Percentiles rank a stretch among this genome's conserved stretches.
These are phyloP conservation scores for Gracilinanus agilis DNA, from an alignment of 2,113 vertebrate genomes.

Conservation along the genomic window DNA sequence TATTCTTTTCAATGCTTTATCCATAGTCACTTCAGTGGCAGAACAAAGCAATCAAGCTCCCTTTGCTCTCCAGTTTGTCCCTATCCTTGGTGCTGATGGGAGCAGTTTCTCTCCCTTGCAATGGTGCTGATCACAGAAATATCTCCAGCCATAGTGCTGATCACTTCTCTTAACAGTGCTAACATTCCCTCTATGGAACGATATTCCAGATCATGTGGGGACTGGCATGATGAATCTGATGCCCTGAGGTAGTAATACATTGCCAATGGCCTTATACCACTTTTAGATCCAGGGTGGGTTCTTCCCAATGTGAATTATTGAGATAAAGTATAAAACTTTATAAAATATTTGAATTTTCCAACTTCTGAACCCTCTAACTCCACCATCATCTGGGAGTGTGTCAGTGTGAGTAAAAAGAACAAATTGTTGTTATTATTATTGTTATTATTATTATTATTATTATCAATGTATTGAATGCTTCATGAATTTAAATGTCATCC, in stretches of 20 bases:
- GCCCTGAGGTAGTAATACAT: neutral
- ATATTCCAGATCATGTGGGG: neutral
- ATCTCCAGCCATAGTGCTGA: neutral
- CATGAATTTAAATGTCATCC: neutral
- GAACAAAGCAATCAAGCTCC: neutral
- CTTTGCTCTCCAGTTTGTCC: neutral
- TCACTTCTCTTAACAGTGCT: neutral
- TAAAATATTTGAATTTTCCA: neutral
- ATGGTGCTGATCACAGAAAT: neutral
- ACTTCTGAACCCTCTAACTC: neutral
- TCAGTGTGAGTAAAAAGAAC: neutral
- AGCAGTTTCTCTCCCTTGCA: neutral
- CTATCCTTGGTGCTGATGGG: neutral
- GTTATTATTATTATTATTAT: too few species aligned
- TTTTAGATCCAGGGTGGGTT: neutral
- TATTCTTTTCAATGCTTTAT: neutral
- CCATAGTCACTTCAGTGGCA: neutral
- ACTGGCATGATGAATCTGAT: neutral
- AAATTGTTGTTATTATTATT: neutral
- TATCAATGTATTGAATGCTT: neutral
- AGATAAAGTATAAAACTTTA: neutral
- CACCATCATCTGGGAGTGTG: neutral
- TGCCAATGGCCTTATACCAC: neutral
- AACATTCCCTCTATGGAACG: neutral
- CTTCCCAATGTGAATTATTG: neutral